A percentile compares a stretch with the other conserved stretches of the same genome.
Conservation (phyloP, 2,113 vertebrate genomes). For the Coptodon bakossiorum region DNA sequence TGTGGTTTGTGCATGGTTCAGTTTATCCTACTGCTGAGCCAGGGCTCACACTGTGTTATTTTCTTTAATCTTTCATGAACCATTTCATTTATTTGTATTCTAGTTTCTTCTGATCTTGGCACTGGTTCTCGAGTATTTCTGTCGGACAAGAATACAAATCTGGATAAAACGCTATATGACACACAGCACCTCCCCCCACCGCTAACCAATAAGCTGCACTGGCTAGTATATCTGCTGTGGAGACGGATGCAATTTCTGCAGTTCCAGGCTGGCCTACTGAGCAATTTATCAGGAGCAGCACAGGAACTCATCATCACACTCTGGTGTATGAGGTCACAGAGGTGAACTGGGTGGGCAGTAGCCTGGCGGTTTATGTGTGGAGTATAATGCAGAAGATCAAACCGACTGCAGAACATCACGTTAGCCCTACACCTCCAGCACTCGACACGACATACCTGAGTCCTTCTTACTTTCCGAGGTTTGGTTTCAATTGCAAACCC, state of each 20-base stretch:
- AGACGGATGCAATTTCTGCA: background rate
- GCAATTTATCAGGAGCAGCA: slow-evolving; percentile 4
- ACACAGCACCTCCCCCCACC: background rate
- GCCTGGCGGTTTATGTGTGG: background rate
- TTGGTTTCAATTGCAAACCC: background rate
- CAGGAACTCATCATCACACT: background rate
- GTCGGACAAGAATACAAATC: background rate
- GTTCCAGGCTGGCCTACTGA: background rate
- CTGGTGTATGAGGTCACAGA: slow-evolving; percentile 10
- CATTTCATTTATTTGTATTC: background rate
- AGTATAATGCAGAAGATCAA: background rate
- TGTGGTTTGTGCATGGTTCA: background rate
- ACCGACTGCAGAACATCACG: background rate
- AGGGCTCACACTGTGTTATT: background rate
- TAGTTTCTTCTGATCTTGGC: background rate
- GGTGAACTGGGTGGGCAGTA: background rate
- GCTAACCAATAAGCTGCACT: background rate
- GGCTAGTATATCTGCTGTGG: background rate
- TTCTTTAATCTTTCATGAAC: background rate
- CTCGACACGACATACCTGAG: background rate
- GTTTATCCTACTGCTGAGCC: background rate
- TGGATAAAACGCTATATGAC: background rate
- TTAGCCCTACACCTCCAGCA: background rate
- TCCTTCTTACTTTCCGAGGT: background rate
- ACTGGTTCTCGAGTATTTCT: background rate